phyloP scores from a whole-genome alignment of 2,113 vertebrate species.

The Casuarius casuarius region DNA sequence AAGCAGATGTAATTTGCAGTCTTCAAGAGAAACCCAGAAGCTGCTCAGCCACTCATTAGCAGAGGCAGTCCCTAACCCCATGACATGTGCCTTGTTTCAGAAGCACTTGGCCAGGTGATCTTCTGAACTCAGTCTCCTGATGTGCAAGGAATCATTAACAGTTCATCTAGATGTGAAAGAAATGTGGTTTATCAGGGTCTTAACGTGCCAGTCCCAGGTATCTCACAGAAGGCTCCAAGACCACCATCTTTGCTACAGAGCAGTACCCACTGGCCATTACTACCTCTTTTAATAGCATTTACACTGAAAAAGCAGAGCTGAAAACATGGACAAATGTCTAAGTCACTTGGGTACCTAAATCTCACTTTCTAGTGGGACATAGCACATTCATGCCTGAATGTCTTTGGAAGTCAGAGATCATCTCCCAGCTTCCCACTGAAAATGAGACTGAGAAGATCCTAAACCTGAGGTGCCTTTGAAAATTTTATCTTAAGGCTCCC shows the following conservation, averaged over 20 bases:
- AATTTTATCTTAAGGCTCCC: background rate
- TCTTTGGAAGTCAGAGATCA: background rate
- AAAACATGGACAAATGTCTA: background rate
- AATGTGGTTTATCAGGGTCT: background rate
- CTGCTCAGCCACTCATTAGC: background rate
- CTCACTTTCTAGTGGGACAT: background rate
- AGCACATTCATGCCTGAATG: background rate
- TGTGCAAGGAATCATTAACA: background rate
- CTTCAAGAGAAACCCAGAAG: background rate
- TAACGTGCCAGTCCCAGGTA: background rate
- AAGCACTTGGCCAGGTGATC: background rate
- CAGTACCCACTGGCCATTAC: background rate
- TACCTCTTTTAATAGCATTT: background rate
- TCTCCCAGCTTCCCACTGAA: background rate
- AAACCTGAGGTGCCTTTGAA: background rate
- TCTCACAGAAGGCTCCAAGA: background rate
- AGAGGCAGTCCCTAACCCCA: background rate
- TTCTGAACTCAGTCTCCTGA: background rate
- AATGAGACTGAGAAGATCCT: background rate
- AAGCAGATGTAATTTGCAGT: background rate
- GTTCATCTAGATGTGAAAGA: background rate
- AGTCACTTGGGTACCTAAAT: background rate
- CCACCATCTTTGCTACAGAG: background rate
- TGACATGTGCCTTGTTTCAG: background rate
- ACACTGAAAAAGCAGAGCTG: background rate